Base-by-base conservation (phyloP, 2,113 vertebrate species). In the Malaclemys terrapin region DNA sequence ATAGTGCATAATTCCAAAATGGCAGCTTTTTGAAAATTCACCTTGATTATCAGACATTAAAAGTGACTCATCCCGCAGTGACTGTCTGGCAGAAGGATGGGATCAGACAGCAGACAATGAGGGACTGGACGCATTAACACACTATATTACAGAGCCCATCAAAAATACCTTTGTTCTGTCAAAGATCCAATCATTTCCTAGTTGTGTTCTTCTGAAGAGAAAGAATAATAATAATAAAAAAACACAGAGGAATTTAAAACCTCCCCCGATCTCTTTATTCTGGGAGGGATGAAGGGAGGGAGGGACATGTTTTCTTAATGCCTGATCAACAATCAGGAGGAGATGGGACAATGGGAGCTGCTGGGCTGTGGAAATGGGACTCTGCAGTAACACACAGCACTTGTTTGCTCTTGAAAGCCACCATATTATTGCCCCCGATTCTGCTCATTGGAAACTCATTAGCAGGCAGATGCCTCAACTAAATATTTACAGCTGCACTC, bases 21-120 rank as follows among this genome's bases (percentile, higher is more conserved):
- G 99, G 99, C 99, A 99, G 98, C 98, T 99, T 99, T 99, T 99
- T 99, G 99, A 99, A 99, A 99, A 99, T 99, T 99, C 99, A 99
- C 99, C 98, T 99, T 99, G 99, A 99, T 99, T 99, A 99, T 98
- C 98, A 99, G 99, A 99, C 99, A 99, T 96, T 94, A 97, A 95
- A 96, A 97, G 97, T 95, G 99, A 99, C 99, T 99, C 99, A 98
- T 99, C 98, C 98, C 97, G 98, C 98, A 98, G 99, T 98, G 99
- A 98, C 98, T 99, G 99, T 99, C 99, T 99, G 99, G 99, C 98
- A 99, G 98, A 98, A 98, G 98, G 98, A 98, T 98, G 98, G 98
- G 98, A 99, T 98, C 99, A 99, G 99, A 99, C 99, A 98, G 98
- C 98, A 98, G 99, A 99, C 99, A 99, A 99, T 99, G 98, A 98